Percentiles rank a stretch among this genome's conserved stretches.
Evolutionary conservation across 1,140 invertebrate genomes (phyloP).

Genomic region (Lysiphlebus fabarum): DNA sequence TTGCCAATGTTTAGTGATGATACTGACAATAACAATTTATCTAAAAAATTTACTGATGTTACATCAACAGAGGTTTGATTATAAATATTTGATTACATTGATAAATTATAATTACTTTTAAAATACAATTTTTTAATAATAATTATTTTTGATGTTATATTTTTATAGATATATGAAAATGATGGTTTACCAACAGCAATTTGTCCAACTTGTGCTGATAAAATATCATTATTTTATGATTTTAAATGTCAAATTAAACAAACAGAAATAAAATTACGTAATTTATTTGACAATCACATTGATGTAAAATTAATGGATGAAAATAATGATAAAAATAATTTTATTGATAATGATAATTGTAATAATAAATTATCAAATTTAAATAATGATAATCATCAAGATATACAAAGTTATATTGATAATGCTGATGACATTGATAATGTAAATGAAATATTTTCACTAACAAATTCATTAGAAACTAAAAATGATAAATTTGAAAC

Average conservation of each 20-base stretch:
- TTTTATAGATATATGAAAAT: constrained; percentile 41
- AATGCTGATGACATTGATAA: no score
- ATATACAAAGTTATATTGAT: no score
- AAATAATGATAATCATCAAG: no score
- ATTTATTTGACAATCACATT: constrained; percentile 34
- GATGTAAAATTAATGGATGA: neutral
- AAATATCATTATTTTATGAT: constrained; percentile 43
- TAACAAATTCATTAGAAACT: no score
- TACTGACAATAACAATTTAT: constrained; percentile 35
- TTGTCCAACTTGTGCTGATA: constrained; percentile 48
- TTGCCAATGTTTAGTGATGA: constrained; percentile 44
- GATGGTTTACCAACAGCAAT: constrained; percentile 48
- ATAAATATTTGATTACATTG: no score
- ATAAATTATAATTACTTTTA: no score
- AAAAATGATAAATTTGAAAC: no score
- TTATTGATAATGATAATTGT: constrained; percentile 20
- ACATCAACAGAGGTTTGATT: constrained; percentile 46
- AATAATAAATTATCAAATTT: no score
- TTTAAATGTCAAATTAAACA: constrained; percentile 47
- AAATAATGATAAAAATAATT: constrained; percentile 17
- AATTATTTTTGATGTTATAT: constrained; percentile 21
- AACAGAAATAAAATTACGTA: constrained; percentile 42
- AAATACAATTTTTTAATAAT: no score
- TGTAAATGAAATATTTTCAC: no score
- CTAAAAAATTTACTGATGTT: constrained; percentile 45